Evolutionary conservation across 2,797 vertebrate genomes (phyloP), one percentile per base, ranked within the genome.

Genomic region (Philypnodon macrostomus): DNA sequence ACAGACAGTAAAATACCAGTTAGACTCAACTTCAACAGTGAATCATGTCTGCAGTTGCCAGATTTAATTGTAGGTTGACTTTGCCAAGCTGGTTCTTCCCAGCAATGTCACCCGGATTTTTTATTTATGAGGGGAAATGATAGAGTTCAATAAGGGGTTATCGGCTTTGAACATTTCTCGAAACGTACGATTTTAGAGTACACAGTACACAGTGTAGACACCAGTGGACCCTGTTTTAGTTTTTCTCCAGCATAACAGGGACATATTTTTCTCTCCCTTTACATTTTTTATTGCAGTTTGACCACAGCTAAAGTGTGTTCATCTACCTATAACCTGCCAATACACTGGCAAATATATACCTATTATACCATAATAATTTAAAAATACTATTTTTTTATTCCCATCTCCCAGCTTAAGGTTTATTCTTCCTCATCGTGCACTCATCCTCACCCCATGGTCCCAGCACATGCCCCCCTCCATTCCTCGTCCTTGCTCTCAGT

Each of bases 401-500:
- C n/a, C n/a, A n/a, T n/a, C n/a, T n/a, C n/a, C n/a, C n/a, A n/a
- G n/a, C n/a, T n/a, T n/a, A n/a, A 7, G 42, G 38, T 67, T 65
- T 58, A 46, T 70, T 76, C n/a, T n/a, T n/a, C 70, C 59, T 70
- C 58, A 73, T 65, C 63, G 77, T 72, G 58, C 70, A 72, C 68
- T 53, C 53, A 31, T 24, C 19, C 4, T n/a, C 40, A 35, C 37
- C 32, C 46, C 30, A 9, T 26, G n/a, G 21, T 26, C 23, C 19
- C 19, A 69, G 51, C 67, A 72, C 70, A 53, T 70, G 56, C 67
- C 67, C 79, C 58, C 58, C 54, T 60, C 65, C 77, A 81, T 86
- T 83, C 70, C 52, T 77, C 50, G 63, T 45, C 44, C 54, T 77
- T 73, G 71, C 73, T 85, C 63, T 53, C 69, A 64, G 70, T 61